A percentile compares a stretch with the other conserved stretches of the same genome.
Evolutionary conservation across 2,113 vertebrate species (phyloP).

Genomic region (Oncorhynchus clarkii): DNA sequence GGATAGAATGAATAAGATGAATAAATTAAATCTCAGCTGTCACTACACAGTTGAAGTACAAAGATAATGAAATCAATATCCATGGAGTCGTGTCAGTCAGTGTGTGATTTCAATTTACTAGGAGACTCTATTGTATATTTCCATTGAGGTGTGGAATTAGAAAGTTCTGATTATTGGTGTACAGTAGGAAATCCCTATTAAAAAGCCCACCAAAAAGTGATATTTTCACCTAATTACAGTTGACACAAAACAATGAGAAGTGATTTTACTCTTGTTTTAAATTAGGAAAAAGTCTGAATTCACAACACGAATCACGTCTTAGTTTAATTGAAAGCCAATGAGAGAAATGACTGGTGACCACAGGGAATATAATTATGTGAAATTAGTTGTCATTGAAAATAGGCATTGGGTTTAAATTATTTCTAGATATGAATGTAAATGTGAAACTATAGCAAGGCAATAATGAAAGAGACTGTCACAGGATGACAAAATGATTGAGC

Average conservation of each 20-base stretch:
- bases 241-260: not conserved
- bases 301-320: constrained; percentile 4
- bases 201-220: not conserved
- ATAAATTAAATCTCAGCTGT: not conserved
- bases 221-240: not conserved
- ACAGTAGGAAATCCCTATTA: not conserved
- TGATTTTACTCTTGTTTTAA: constrained; percentile 7
- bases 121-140: not conserved
- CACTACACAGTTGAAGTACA: not conserved
- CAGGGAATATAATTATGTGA: constrained; percentile 20
- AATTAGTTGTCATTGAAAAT: constrained; percentile 22
- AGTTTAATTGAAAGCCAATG: constrained; percentile 18
- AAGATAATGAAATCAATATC: not conserved
- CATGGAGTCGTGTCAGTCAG: not conserved
- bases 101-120: not conserved
- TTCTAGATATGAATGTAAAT: not conserved
- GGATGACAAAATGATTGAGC: too few species aligned
- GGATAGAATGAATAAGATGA: not conserved
- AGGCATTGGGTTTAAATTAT: constrained; percentile 12
- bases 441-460: not conserved
- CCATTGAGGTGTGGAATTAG: not conserved
- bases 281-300: not conserved
- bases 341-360: constrained; percentile 13
- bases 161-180: not conserved
- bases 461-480: too few species aligned